A percentile compares a stretch with the other conserved stretches of the same genome.
These are phyloP conservation scores for Chesias legatella DNA, from an alignment of 2,888 invertebrate species.

Conservation along the genomic window DNA sequence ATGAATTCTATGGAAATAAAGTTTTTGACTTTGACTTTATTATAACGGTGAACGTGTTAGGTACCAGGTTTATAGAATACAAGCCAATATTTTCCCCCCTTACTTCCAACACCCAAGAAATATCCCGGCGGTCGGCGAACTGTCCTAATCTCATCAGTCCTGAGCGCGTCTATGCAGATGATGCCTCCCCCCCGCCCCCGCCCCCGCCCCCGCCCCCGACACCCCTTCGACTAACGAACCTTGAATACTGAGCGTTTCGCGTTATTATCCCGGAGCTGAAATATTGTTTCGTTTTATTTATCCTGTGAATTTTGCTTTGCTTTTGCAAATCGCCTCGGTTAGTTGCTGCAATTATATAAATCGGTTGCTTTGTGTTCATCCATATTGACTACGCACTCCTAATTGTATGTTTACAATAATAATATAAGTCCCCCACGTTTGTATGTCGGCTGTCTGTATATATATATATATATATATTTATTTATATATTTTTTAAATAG, in stretches of 20 bases:
- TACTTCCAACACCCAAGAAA: neutral
- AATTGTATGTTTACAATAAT: too few relatives aligned
- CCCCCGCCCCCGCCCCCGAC: constrained; percentile 4
- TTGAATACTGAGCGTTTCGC: constrained; percentile 23
- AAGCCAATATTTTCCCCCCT: neutral
- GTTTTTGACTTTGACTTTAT: too few relatives aligned
- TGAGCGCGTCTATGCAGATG: constrained; percentile 48
- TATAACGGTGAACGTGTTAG: too few relatives aligned
- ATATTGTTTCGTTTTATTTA: constrained; percentile 13
- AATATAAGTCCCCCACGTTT: too few relatives aligned
- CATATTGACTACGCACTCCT: too few relatives aligned
- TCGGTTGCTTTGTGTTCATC: too few relatives aligned
- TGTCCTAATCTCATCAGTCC: constrained; percentile 37
- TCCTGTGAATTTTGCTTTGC: neutral
- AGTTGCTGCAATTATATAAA: too few relatives aligned
- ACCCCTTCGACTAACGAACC: constrained; percentile 32
- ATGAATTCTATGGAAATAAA: too few relatives aligned
- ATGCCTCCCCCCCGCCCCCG: constrained; percentile 26
- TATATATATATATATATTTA: too few relatives aligned
- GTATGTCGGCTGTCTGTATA: too few relatives aligned
- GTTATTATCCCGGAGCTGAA: constrained; percentile 16
- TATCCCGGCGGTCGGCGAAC: constrained; percentile 32
- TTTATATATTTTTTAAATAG: too few relatives aligned
- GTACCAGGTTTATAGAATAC: too few relatives aligned
- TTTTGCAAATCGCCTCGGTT: neutral